Conservation (phyloP, 35 echinoderm and acorn worm genomes). For the Strongylocentrotus purpuratus region DNA sequence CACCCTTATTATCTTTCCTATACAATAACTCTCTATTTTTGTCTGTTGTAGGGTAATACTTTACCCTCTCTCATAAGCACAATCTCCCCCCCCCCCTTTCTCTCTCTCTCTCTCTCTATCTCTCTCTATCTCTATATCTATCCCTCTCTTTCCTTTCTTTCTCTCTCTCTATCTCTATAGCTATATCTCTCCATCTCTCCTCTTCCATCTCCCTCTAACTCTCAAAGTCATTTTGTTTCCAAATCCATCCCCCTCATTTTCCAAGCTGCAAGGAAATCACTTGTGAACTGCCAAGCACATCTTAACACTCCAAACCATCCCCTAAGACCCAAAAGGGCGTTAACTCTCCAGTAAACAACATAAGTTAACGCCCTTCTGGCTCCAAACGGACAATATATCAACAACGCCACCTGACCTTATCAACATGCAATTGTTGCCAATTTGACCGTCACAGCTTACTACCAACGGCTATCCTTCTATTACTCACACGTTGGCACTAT, state of each 20-base stretch:
- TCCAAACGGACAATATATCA: background rate
- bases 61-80: too few relatives aligned
- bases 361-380: too few relatives aligned
- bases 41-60: too few relatives aligned
- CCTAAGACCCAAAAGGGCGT: too few relatives aligned
- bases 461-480: background rate
- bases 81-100: too few relatives aligned
- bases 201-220: background rate
- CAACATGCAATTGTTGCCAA: background rate
- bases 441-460: constrained; percentile 8
- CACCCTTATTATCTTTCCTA: too few relatives aligned
- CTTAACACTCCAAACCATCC: background rate
- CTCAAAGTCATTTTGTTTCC: background rate
- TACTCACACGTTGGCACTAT: background rate
- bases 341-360: too few relatives aligned
- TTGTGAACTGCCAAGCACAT: background rate
- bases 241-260: background rate
- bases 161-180: background rate
- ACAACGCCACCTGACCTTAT: constrained; percentile 31
- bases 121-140: background rate
- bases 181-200: background rate
- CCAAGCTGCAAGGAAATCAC: background rate
- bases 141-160: background rate
- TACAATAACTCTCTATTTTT: too few relatives aligned
- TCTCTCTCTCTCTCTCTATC: background rate